phyloP scores from a whole-genome alignment of 2,888 invertebrate genomes.

The Caenorhabditis wallacei region DNA sequence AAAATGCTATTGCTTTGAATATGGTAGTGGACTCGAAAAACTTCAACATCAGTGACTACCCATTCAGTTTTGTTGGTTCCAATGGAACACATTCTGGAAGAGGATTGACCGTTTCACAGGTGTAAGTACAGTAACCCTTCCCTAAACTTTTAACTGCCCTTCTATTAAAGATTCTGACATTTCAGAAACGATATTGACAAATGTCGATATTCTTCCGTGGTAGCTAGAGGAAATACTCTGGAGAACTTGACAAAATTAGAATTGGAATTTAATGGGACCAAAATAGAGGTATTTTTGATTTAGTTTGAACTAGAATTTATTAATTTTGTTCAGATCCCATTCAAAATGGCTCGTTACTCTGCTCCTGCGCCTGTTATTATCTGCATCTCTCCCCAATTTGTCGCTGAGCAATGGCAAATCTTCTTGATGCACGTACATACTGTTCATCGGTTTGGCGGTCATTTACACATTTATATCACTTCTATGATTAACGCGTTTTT shows the following conservation, averaged over 20 bases:
- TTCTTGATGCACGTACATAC: conserved; percentile 65
- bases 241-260: conserved; percentile 20
- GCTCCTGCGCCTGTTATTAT: conserved; percentile 56
- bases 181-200: conserved; percentile 8
- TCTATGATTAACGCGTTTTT: conserved; percentile 60
- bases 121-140: background rate
- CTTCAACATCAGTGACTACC: background rate
- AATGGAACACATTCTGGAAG: background rate
- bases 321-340: conserved; percentile 59
- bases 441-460: conserved; percentile 63
- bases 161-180: no score
- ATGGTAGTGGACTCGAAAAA: conserved; percentile 30
- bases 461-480: conserved; percentile 65
- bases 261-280: conserved; percentile 23
- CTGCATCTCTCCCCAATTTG: conserved; percentile 68
- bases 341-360: conserved; percentile 42
- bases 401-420: conserved; percentile 68
- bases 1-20: conserved; percentile 24
- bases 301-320: background rate
- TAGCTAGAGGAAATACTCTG: conserved; percentile 15
- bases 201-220: conserved; percentile 19
- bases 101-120: background rate
- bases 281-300: background rate
- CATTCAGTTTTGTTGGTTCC: conserved; percentile 10
- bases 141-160: background rate